Evolutionary conservation across 2,888 invertebrate genomes (phyloP).

Genomic region (Nesidiocoris tenuis): DNA sequence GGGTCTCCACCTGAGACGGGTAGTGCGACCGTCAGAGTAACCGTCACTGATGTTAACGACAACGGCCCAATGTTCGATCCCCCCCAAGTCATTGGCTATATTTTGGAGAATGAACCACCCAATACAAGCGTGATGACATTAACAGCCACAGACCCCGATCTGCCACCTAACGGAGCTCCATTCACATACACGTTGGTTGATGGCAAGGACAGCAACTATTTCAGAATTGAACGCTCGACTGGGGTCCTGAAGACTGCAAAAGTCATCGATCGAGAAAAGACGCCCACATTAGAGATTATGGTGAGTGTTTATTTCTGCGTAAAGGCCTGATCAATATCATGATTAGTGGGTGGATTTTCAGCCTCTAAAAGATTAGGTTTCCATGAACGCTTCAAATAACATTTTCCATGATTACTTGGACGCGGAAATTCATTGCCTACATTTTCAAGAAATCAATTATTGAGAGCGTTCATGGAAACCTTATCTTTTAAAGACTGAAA

Average conservation of each 20-base stretch:
- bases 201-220: slow-evolving; percentile 72
- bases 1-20: slow-evolving; percentile 89
- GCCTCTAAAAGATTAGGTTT: no score
- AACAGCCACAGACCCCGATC: slow-evolving; percentile 84
- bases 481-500: no score
- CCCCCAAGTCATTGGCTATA: slow-evolving; percentile 69
- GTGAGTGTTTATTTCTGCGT: slow-evolving; percentile 53
- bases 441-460: no score
- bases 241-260: slow-evolving; percentile 77
- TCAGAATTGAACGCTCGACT: slow-evolving; percentile 75
- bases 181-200: slow-evolving; percentile 79
- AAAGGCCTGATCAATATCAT: no score
- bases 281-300: slow-evolving; percentile 70
- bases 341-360: no score
- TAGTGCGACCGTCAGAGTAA: slow-evolving; percentile 78
- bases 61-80: slow-evolving; percentile 84
- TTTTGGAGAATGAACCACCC: slow-evolving; percentile 83
- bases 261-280: slow-evolving; percentile 78
- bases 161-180: slow-evolving; percentile 87
- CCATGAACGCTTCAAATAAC: no score
- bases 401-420: no score
- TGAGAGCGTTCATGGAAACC: no score
- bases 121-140: slow-evolving; percentile 80
- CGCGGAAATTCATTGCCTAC: no score
- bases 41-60: slow-evolving; percentile 85